Conservation (phyloP, 1,140 invertebrate species). For the Tetragnatha versicolor region DNA sequence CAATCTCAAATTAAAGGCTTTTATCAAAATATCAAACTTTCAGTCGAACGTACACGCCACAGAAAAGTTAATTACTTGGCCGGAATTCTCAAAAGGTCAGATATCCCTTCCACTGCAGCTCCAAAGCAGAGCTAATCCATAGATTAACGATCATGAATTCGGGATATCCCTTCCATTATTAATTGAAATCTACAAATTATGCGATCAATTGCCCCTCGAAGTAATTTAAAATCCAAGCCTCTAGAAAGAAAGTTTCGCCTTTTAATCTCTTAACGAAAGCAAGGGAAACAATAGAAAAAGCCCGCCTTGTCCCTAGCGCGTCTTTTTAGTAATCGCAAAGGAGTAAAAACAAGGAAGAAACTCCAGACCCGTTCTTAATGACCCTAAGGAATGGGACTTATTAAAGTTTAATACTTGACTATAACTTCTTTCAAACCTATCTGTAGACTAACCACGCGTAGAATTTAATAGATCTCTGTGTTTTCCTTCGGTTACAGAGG, state of each 20-base stretch:
- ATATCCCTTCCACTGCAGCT: too few species aligned
- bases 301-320: not conserved
- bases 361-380: constrained; percentile 9
- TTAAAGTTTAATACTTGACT: constrained; percentile 43
- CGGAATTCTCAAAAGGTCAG: too few species aligned
- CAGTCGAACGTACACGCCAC: too few species aligned
- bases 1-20: not conserved
- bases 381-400: constrained; percentile 27
- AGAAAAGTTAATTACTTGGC: too few species aligned
- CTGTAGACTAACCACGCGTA: constrained; percentile 6
- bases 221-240: not conserved
- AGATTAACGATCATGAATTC: too few species aligned
- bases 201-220: not conserved
- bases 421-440: constrained; percentile 37
- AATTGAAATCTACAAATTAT: not conserved
- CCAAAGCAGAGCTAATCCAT: too few species aligned
- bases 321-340: not conserved
- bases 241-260: not conserved
- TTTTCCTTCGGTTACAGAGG: constrained; percentile 19
- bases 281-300: constrained; percentile 10
- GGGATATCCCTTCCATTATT: too few species aligned
- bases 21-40: not conserved
- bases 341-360: not conserved
- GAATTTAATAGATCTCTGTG: constrained; percentile 40
- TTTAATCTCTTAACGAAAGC: constrained; percentile 19